These are phyloP conservation scores for Andrena hattorfiana DNA, from an alignment of 2,888 invertebrate species.

Conservation along the genomic window DNA sequence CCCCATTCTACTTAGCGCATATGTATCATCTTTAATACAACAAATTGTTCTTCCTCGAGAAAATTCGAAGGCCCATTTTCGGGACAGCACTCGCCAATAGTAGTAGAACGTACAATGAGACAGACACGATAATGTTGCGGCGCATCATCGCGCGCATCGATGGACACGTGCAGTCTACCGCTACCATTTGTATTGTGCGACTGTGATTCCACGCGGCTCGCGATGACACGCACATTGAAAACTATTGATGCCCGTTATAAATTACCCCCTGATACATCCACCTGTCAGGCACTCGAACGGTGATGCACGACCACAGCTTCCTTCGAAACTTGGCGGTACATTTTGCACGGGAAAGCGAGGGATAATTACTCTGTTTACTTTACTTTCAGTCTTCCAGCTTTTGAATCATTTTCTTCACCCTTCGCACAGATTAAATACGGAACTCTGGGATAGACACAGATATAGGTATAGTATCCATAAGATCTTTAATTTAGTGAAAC, in stretches of 20 bases:
- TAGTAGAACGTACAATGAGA: slow-evolving; percentile 22
- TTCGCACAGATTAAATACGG: too few relatives aligned
- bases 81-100: slow-evolving; percentile 12
- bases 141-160: slow-evolving; percentile 58
- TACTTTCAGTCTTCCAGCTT: too few relatives aligned
- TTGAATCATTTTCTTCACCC: too few relatives aligned
- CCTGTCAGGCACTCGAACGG: neutral
- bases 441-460: too few relatives aligned
- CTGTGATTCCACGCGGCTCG: slow-evolving; percentile 47
- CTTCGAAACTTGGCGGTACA: neutral
- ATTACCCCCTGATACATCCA: slow-evolving; percentile 36
- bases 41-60: neutral
- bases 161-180: slow-evolving; percentile 56
- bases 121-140: slow-evolving; percentile 59
- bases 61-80: slow-evolving; percentile 8
- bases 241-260: slow-evolving; percentile 32
- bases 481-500: too few relatives aligned
- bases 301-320: neutral
- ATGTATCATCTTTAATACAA: neutral
- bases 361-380: too few relatives aligned
- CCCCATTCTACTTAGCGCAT: too few relatives aligned
- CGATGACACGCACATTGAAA: slow-evolving; percentile 49
- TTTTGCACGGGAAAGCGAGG: neutral
- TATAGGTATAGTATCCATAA: too few relatives aligned
- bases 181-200: slow-evolving; percentile 48